Percentiles rank a stretch among this genome's conserved stretches.
Evolutionary conservation across 2,113 vertebrate genomes (phyloP).

Genomic region (Psilopogon haemacephalus): DNA sequence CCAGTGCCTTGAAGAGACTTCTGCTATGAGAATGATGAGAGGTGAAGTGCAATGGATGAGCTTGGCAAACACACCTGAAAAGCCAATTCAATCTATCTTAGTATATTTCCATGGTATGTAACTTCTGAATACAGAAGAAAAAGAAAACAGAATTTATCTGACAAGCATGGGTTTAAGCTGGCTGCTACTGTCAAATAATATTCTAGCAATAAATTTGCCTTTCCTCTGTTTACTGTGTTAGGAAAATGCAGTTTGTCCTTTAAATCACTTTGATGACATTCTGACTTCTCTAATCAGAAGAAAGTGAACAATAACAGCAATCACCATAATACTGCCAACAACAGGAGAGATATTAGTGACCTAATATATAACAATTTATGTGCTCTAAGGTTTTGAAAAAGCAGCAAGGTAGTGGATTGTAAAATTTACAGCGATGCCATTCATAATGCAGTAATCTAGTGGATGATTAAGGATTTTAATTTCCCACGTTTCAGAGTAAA

Average conservation of each 20-base stretch:
- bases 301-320: neutral
- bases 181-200: neutral
- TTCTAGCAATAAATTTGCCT: neutral
- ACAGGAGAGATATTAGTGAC: neutral
- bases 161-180: neutral
- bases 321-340: neutral
- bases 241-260: neutral
- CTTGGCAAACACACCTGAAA: neutral
- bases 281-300: neutral
- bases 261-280: neutral
- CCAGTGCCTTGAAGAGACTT: neutral
- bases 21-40: neutral
- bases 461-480: neutral
- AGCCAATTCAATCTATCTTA: neutral
- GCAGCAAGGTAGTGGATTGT: rapidly evolving
- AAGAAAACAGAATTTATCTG: neutral
- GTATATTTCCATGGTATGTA: neutral
- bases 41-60: neutral
- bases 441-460: neutral
- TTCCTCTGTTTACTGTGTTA: neutral
- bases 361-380: neutral
- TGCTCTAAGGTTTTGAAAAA: neutral
- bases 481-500: neutral
- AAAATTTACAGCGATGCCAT: neutral
- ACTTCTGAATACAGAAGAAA: neutral